Base-by-base conservation (phyloP, 2,797 vertebrate genomes). In the Synaphobranchus kaupii region DNA sequence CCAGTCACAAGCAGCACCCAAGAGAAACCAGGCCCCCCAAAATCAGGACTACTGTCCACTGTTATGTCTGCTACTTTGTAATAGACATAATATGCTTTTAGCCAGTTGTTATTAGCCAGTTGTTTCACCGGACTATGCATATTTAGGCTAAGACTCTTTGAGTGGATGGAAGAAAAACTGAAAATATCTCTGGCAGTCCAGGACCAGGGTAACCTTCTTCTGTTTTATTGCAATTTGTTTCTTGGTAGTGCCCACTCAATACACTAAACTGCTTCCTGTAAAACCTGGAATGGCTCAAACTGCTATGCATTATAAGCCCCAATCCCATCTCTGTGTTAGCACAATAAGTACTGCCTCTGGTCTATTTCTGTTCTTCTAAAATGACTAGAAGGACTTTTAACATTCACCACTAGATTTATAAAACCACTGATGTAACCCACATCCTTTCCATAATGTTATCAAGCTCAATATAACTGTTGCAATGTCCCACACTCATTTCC, bases 401-500 rank as follows among this genome's bases (percentile, higher is more conserved):
- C n/a, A 78, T 50, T 83, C 48, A 54, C 12, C 47, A 52, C 4
- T 28, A 58, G 52, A 68, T 83, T 83, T 39, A 84, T 76, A 89
- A 52, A 34, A n/a, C 4, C 22, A 6, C 44, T 39, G 71, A 22
- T 48, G 31, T 83, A 28, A 22, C 17, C 31, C 1, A 44, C 88
- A 71, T 89, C 86, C 58, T 71, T 28, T 66, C 78, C 66, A 89
- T 73, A 25, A 84, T 83, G 31, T 71, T 17, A 88, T 87, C 86
- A 68, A 68, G 58, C 91, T 87, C 71, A 84, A 81, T 48, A 88
- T 66, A 90, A 88, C 15, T 7, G 44, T 80, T 25, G 76, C n/a
- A 84, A 85, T 47, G 60, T 87, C 90, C 89, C 88, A 88, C n/a
- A 48, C 44, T 58, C 54, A 73, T 88, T 89, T 78, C 56, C 88